Percentiles rank a stretch among this genome's conserved stretches.
Conservation (phyloP, 1,140 invertebrate genomes). For the Macrotrachela quadricornifera region DNA sequence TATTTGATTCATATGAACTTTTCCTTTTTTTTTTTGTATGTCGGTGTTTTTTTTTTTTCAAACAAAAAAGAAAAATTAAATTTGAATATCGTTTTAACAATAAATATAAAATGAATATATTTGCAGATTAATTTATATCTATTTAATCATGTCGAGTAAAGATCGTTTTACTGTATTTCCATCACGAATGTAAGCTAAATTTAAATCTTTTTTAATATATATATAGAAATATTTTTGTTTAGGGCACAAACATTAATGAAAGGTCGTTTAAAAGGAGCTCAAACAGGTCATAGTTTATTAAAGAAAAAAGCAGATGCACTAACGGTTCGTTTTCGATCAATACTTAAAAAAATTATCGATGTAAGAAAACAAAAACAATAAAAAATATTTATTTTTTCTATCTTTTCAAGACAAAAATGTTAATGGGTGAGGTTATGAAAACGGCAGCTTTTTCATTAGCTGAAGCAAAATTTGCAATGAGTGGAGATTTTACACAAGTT, state of each 20-base stretch:
- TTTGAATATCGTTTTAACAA: too few relatives aligned
- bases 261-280: conserved; percentile 70
- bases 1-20: too few relatives aligned
- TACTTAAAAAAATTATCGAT: conserved; percentile 86
- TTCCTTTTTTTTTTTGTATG: too few relatives aligned
- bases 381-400: background rate
- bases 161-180: conserved; percentile 88
- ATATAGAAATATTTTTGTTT: conserved; percentile 11
- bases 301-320: conserved; percentile 99
- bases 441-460: conserved; percentile 94
- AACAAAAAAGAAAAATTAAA: too few relatives aligned
- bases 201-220: background rate
- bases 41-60: too few relatives aligned
- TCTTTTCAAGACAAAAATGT: conserved; percentile 90
- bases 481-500: conserved; percentile 88
- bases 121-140: too few relatives aligned
- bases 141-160: conserved; percentile 55
- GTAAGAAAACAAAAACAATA: conserved; percentile 39
- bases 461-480: conserved; percentile 79
- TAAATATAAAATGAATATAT: too few relatives aligned
- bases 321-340: conserved; percentile 86
- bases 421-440: conserved; percentile 99
- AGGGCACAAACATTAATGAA: conserved; percentile 49
- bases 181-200: conserved; percentile 68
- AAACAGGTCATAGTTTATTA: conserved; percentile 89